These are phyloP conservation scores for Bombus vancouverensis DNA, from an alignment of 1,140 invertebrate genomes.

Conservation along the genomic window DNA sequence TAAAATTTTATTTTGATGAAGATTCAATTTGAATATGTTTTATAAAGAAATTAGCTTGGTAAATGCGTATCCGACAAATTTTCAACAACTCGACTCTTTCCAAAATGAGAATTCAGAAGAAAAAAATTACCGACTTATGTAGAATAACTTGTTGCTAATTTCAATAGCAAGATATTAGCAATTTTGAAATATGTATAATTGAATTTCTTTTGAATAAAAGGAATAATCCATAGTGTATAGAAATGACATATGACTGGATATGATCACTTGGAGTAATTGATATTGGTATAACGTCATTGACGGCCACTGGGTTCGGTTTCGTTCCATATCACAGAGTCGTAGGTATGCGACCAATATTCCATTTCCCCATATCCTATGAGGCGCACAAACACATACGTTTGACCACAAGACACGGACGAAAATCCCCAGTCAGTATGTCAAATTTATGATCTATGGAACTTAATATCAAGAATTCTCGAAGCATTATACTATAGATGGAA, in stretches of 20 bases:
- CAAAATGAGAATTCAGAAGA: too few species aligned
- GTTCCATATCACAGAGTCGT: neutral
- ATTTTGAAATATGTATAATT: neutral
- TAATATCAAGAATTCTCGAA: constrained; percentile 68
- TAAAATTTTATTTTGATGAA: too few species aligned
- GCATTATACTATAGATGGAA: constrained; percentile 48
- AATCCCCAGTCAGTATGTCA: constrained; percentile 45
- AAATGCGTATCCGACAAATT: too few species aligned
- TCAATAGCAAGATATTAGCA: neutral
- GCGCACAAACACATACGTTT: neutral
- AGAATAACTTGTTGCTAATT: too few species aligned
- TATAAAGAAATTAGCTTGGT: too few species aligned
- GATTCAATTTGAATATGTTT: too few species aligned
- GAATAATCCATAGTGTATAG: constrained; percentile 41
- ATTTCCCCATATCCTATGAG: constrained; percentile 57
- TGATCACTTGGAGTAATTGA: constrained; percentile 73
- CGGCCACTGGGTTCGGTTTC: constrained; percentile 25
- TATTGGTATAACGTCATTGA: constrained; percentile 69
- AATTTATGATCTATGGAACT: constrained; percentile 65
- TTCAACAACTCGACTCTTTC: too few species aligned
- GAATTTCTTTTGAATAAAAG: neutral
- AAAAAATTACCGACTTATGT: too few species aligned
- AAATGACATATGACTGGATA: constrained; percentile 53
- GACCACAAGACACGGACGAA: neutral
- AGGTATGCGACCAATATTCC: constrained; percentile 67